Evolutionary conservation across 2,113 vertebrate genomes (phyloP).

Genomic region (Cathartes aura): DNA sequence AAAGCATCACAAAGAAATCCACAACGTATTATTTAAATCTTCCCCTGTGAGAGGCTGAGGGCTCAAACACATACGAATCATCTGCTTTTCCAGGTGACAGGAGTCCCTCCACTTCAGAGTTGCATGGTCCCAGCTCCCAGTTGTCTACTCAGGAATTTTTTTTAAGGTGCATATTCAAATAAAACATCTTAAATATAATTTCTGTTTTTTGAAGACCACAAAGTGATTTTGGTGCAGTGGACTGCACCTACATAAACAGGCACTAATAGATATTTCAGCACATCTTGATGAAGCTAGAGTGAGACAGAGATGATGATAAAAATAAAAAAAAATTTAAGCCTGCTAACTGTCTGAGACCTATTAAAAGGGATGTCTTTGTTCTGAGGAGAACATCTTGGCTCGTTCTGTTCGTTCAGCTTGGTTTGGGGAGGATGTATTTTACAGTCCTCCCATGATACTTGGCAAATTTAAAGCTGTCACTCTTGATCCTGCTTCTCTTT

Average conservation of each 20-base stretch:
- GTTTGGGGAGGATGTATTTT: slow-evolving; percentile 66
- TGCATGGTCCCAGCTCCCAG: background rate
- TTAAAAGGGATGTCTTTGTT: slow-evolving; percentile 27
- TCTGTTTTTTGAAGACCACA: slow-evolving; percentile 1
- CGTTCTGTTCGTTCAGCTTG: slow-evolving; percentile 33
- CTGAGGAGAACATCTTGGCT: slow-evolving; percentile 40
- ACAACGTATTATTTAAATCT: slow-evolving; percentile 41
- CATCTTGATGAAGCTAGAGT: background rate
- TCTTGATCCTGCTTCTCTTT: slow-evolving; percentile 64
- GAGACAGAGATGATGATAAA: background rate
- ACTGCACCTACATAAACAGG: background rate
- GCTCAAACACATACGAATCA: background rate
- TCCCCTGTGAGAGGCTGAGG: background rate
- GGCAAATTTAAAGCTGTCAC: slow-evolving; percentile 71
- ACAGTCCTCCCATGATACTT: slow-evolving; percentile 58
- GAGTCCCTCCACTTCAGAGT: background rate
- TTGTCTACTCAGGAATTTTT: background rate
- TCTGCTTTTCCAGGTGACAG: background rate
- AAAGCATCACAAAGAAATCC: slow-evolving; percentile 13
- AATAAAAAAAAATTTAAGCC: slow-evolving; percentile 9
- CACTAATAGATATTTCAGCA: slow-evolving; percentile 21
- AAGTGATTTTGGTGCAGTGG: slow-evolving; percentile 12
- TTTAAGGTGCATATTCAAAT: background rate
- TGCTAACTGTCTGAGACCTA: background rate
- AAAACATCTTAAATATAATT: background rate